Evolutionary conservation across 2,888 invertebrate species (phyloP).

Genomic region (Agonopterix alstromeriana): DNA sequence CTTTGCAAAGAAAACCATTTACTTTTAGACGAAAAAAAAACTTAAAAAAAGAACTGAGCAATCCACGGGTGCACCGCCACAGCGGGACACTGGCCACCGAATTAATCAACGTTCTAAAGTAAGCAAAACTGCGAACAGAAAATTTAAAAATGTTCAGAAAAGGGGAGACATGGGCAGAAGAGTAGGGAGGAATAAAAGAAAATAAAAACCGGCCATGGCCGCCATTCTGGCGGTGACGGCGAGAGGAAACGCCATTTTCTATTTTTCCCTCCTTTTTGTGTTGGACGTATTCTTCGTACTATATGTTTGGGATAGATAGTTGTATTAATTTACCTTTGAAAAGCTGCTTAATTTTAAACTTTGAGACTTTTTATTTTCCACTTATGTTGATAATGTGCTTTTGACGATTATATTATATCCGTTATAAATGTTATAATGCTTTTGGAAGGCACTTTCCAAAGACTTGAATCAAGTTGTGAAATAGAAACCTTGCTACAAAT

Average conservation of each 20-base stretch:
- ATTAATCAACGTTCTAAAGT: constrained; percentile 66
- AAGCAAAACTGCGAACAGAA: constrained; percentile 40
- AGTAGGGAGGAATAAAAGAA: constrained; percentile 14
- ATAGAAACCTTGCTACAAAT: no score
- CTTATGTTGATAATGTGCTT: no score
- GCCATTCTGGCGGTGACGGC: constrained; percentile 67
- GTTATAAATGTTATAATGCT: no score
- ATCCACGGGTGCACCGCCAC: constrained; percentile 58
- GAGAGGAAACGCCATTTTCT: constrained; percentile 63
- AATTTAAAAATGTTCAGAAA: constrained; percentile 42
- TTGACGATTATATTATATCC: no score
- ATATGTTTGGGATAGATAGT: constrained; percentile 1
- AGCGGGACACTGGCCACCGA: constrained; percentile 59
- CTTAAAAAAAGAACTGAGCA: constrained; percentile 38
- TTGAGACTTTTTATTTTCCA: no score
- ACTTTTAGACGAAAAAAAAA: constrained; percentile 17
- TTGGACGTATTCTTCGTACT: constrained; percentile 5
- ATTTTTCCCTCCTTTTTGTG: constrained; percentile 46
- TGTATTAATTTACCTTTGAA: background rate
- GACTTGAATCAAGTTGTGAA: no score
- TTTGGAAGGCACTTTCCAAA: no score
- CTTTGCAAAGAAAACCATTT: constrained; percentile 4
- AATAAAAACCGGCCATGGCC: constrained; percentile 39
- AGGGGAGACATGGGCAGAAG: constrained; percentile 37
- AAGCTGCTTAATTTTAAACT: background rate